Evolutionary conservation across 2,888 invertebrate species (phyloP), one percentile per base, ranked within the genome.

Genomic region (Epirrhoe alternata): DNA sequence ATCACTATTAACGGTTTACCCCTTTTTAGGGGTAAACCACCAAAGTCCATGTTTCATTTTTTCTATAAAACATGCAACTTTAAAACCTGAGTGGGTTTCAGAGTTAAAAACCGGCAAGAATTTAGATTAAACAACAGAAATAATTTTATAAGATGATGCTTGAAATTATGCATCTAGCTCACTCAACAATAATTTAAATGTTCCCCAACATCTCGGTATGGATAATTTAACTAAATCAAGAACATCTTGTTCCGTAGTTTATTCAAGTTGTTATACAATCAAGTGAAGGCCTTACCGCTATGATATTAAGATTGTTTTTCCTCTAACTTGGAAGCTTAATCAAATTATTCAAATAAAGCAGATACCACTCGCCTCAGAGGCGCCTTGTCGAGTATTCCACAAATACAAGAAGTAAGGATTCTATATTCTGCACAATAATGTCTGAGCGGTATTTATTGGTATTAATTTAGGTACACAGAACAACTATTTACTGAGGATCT

Each of bases 341-440:
- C 84, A 88, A 89, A 90, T 90, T 89, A 91, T 90, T 89, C 88
- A 89, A 89, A 89, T 89, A 86, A 82, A 88, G 83, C 79, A 82
- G 85, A 85, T 84, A 82, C 82, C 75, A 74, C 80, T 83, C 86
- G 88, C 79, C 85, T 79, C 73, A 61, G 73, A 79, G 86, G 86
- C 88, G 87, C 87, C 87, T 69, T 80, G 79, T 72, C 73, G 77
- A 84, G 84, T 83, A 82, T 83, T 85, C 85, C 78, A 81, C 87
- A 79, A 81, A 83, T 80, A 84, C 80, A 79, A 80, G 74, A 54
- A 64, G 63, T 60, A 45, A 47, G 50, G 64, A 61, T 64, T 67
- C 57, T 54, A 59, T 59, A 50, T 33, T 45, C 35, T 45, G 7
- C 64, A 56, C 62, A 51, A 47, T 56, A 50, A 53, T 53, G 45